A percentile compares a stretch with the other conserved stretches of the same genome.
Evolutionary conservation across 2,797 vertebrate species (phyloP).

Genomic region (Nasua narica): DNA sequence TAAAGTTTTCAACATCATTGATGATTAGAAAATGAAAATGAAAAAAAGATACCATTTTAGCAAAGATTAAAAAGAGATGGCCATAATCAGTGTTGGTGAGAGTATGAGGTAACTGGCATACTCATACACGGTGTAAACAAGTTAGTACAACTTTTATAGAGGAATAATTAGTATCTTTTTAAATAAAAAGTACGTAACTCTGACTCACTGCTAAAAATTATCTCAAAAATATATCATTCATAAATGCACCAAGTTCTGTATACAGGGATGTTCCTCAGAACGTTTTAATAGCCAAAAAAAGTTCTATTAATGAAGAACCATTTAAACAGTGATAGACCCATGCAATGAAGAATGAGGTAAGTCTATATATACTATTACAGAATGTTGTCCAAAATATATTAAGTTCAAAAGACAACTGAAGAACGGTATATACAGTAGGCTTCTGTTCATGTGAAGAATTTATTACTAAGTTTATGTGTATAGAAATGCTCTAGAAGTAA

Average conservation of each 20-base stretch:
- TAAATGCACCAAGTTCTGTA: background rate
- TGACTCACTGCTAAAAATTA: background rate
- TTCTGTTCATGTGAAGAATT: background rate
- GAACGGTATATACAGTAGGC: background rate
- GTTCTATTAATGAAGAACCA: background rate
- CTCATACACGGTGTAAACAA: background rate
- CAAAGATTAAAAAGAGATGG: background rate
- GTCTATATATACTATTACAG: background rate
- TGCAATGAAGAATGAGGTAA: background rate
- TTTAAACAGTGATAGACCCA: background rate
- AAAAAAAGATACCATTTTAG: background rate
- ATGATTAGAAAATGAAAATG: conserved; percentile 6
- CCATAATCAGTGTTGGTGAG: background rate
- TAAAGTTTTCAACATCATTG: background rate
- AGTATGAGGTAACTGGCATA: background rate
- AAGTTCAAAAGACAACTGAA: background rate
- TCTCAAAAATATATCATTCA: background rate
- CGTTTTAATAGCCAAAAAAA: background rate
- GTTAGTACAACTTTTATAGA: background rate
- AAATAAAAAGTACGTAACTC: background rate
- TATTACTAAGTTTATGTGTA: background rate
- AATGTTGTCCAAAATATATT: background rate
- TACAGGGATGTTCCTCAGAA: background rate
- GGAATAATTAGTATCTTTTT: background rate
- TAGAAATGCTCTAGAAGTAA: background rate